These are phyloP conservation scores for Drosophila auraria DNA, from an alignment of 1,140 invertebrate species.

Conservation along the genomic window DNA sequence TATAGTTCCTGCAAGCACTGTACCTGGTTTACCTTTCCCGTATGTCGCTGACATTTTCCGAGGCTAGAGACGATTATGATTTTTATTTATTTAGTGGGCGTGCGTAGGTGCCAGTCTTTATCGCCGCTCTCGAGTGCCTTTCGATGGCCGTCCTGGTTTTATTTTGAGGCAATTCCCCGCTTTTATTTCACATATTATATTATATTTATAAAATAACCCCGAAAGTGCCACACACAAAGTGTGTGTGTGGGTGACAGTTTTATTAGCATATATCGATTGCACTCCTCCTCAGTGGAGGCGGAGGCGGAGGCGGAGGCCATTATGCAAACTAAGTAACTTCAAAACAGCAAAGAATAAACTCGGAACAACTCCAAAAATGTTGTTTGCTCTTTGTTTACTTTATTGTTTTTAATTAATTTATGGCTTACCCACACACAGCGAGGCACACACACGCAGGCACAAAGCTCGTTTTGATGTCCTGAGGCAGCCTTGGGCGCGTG, in stretches of 20 bases:
- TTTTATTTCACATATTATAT: neutral
- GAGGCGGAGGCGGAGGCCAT: slow-evolving; percentile 6
- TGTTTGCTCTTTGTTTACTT: slow-evolving; percentile 21
- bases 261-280: slow-evolving; percentile 65
- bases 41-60: slow-evolving; percentile 25
- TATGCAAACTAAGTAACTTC: slow-evolving; percentile 58
- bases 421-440: slow-evolving; percentile 8
- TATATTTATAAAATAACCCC: slow-evolving; percentile 31
- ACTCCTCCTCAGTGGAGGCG: neutral
- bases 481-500: neutral
- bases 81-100: slow-evolving; percentile 5
- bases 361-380: slow-evolving; percentile 20
- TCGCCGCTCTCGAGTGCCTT: slow-evolving; percentile 26
- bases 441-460: neutral
- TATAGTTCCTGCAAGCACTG: neutral
- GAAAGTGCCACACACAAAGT: slow-evolving; percentile 8
- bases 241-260: slow-evolving; percentile 36
- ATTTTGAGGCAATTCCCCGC: slow-evolving; percentile 15
- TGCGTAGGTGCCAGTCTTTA: slow-evolving; percentile 6
- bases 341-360: slow-evolving; percentile 26
- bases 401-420: slow-evolving; percentile 60
- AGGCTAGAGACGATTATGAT: slow-evolving; percentile 28
- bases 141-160: slow-evolving; percentile 21
- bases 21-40: neutral
- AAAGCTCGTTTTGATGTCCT: neutral